Conservation (phyloP, 1,140 invertebrate species). For the Pectinophora gossypiella region DNA sequence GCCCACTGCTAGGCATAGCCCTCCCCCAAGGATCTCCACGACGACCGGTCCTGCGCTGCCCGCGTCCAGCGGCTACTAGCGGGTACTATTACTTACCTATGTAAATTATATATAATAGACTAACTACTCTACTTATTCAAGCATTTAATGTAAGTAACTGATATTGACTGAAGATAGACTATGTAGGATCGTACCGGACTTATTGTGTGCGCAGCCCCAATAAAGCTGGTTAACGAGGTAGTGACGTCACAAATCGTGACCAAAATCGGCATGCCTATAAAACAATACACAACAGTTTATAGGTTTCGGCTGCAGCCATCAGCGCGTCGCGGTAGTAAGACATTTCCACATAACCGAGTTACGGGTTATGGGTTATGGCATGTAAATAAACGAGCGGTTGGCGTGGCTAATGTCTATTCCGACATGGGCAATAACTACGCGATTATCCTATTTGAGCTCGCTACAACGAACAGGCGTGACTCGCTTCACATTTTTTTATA, state of each 20-base stretch:
- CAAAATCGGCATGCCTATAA: background rate
- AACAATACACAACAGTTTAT: background rate
- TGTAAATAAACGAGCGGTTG: constrained; percentile 64
- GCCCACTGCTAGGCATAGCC: too few species aligned
- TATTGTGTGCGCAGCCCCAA: background rate
- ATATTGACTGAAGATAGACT: too few species aligned
- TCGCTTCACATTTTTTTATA: constrained; percentile 15
- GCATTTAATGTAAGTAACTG: too few species aligned
- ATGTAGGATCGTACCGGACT: too few species aligned
- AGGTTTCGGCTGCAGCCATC: constrained; percentile 9
- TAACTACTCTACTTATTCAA: too few species aligned
- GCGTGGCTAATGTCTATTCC: constrained; percentile 66
- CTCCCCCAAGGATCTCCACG: too few species aligned
- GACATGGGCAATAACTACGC: constrained; percentile 45
- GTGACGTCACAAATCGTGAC: constrained; percentile 1
- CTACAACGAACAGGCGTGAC: constrained; percentile 43
- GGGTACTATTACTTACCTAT: too few species aligned
- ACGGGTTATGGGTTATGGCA: constrained; percentile 17
- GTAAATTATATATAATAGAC: too few species aligned
- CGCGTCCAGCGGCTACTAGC: too few species aligned
- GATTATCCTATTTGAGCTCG: constrained; percentile 56
- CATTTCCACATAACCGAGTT: constrained; percentile 40
- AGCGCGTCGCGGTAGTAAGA: constrained; percentile 24
- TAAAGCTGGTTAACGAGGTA: background rate
- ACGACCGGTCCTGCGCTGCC: too few species aligned